Percentiles rank a stretch among this genome's conserved stretches.
Evolutionary conservation across 92 coral and sea anemone species (phyloP).

Genomic region (Parazoanthus swiftii): DNA sequence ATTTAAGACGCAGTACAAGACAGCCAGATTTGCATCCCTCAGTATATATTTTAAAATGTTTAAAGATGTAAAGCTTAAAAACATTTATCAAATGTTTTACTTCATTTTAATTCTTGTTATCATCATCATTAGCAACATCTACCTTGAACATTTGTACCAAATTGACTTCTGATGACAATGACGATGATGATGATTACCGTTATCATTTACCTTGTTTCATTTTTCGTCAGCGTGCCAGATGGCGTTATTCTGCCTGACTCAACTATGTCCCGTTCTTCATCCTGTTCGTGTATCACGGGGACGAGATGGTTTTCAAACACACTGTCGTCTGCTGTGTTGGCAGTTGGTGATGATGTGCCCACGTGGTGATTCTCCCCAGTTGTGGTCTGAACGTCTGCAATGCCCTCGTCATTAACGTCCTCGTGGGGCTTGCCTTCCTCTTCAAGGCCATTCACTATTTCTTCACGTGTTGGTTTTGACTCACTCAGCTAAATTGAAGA

Average conservation of each 20-base stretch:
- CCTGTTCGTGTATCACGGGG: constrained; percentile 24
- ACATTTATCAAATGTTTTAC: too few species aligned
- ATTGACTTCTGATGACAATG: too few species aligned
- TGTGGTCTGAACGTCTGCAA: constrained; percentile 29
- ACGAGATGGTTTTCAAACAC: constrained; percentile 23
- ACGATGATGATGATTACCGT: too few species aligned
- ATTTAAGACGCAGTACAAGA: too few species aligned
- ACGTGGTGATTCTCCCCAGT: background rate
- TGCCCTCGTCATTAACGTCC: constrained; percentile 33
- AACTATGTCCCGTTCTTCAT: constrained; percentile 36
- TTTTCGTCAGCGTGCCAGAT: constrained; percentile 62
- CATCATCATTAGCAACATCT: too few species aligned
- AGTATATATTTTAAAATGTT: too few species aligned
- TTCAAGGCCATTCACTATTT: constrained; percentile 35
- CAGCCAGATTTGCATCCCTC: too few species aligned
- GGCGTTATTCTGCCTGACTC: constrained; percentile 59
- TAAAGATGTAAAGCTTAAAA: too few species aligned
- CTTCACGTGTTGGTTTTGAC: constrained; percentile 1
- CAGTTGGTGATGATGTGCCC: background rate
- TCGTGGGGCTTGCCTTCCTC: constrained; percentile 8
- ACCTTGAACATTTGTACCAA: too few species aligned
- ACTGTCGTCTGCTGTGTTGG: background rate
- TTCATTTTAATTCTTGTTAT: too few species aligned
- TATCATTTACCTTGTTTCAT: constrained; percentile 41
- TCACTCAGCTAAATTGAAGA: background rate